Evolutionary conservation across 2,113 vertebrate species (phyloP).

Genomic region (Urocynchramus pylzowi): DNA sequence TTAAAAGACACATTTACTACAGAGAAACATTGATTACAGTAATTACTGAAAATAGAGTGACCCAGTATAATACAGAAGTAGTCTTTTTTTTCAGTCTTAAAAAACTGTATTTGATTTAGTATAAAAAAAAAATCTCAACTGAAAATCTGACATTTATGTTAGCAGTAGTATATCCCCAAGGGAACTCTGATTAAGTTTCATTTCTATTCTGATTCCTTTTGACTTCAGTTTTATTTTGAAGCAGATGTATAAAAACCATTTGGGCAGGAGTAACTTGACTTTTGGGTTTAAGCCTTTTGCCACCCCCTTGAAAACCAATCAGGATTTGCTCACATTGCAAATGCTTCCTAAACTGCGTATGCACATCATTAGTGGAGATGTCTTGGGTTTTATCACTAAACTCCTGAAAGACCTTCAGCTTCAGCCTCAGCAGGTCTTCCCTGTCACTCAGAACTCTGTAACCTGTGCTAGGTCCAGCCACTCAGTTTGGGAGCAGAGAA

Average conservation of each 20-base stretch:
- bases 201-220: conserved; percentile 4
- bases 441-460: neutral
- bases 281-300: neutral
- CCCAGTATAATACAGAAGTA: neutral
- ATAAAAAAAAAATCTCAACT: neutral
- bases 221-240: neutral
- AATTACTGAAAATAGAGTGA: neutral
- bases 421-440: neutral
- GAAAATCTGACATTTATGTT: neutral
- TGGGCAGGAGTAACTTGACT: neutral
- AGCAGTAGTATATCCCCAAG: neutral
- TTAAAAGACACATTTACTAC: neutral
- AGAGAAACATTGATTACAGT: neutral
- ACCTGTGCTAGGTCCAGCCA: neutral
- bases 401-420: neutral
- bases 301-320: neutral
- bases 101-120: neutral
- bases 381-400: neutral
- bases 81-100: neutral
- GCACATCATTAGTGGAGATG: neutral
- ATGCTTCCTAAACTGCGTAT: neutral
- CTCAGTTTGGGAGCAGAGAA: neutral
- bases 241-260: neutral
- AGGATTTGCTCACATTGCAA: neutral
- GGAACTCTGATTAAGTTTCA: neutral